Conservation (phyloP, 2,797 vertebrate genomes). For the Acanthurus tractus region DNA sequence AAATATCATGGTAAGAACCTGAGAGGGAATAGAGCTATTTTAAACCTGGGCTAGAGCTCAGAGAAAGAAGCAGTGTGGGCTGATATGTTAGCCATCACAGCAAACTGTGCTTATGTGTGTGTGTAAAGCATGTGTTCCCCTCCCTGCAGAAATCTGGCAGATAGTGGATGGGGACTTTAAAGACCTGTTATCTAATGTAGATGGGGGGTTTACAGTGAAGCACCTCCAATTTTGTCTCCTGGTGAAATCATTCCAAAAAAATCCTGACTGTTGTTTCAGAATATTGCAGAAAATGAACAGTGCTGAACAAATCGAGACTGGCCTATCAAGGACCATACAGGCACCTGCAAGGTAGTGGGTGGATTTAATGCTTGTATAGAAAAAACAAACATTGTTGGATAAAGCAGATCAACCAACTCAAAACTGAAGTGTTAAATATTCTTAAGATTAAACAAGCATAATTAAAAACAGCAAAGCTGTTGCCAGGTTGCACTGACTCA, state of each 20-base stretch:
- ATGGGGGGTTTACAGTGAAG: conserved; percentile 27
- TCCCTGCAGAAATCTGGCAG: conserved; percentile 60
- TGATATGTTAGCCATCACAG: conserved; percentile 68
- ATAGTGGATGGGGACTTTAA: conserved; percentile 55
- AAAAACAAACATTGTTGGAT: no score
- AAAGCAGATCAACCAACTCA: no score
- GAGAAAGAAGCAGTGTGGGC: conserved; percentile 72
- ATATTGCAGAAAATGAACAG: neutral
- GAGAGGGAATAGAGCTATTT: conserved; percentile 73
- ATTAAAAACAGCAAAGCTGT: no score
- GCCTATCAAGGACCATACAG: neutral
- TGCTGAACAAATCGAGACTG: conserved; percentile 16
- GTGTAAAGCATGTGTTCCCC: conserved; percentile 33
- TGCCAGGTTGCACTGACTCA: no score
- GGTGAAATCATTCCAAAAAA: conserved; percentile 19
- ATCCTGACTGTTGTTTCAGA: conserved; percentile 8
- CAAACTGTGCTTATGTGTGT: conserved; percentile 39
- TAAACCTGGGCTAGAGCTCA: conserved; percentile 69
- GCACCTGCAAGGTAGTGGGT: neutral
- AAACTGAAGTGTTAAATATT: no score
- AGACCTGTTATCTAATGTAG: conserved; percentile 60
- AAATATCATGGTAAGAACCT: conserved; percentile 71
- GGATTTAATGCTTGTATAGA: neutral
- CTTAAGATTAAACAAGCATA: no score
- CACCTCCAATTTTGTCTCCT: conserved; percentile 31